These are phyloP conservation scores for Anagrus nilaparvatae DNA, from an alignment of 1,140 invertebrate genomes.

Conservation along the genomic window DNA sequence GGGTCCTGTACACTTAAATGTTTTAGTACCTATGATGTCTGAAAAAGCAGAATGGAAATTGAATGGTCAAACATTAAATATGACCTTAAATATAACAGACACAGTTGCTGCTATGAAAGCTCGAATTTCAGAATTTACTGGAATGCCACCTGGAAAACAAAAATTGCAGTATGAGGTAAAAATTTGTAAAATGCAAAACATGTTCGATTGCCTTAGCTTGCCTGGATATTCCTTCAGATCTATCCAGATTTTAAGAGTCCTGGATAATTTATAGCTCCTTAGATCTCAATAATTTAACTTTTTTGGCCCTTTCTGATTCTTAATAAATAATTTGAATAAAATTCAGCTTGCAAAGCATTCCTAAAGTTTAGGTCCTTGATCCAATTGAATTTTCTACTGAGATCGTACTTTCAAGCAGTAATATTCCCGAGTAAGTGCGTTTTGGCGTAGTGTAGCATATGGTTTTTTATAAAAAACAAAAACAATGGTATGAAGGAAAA, in stretches of 20 bases:
- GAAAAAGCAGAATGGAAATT: conserved; percentile 95
- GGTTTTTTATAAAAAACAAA: too few relatives aligned
- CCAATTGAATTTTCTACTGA: too few relatives aligned
- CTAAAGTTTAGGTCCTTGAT: too few relatives aligned
- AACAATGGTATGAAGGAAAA: too few relatives aligned
- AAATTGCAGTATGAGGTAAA: conserved; percentile 84
- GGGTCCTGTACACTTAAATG: conserved; percentile 66
- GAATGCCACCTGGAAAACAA: conserved; percentile 95
- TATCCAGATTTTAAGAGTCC: too few relatives aligned
- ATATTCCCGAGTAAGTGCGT: too few relatives aligned
- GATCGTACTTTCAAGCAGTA: too few relatives aligned
- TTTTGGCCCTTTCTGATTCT: not conserved
- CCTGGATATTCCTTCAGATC: too few relatives aligned
- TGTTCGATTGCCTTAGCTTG: conserved; percentile 6
- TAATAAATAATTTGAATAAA: not conserved
- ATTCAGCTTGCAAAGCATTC: too few relatives aligned
- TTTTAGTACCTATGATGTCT: conserved; percentile 68
- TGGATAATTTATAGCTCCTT: too few relatives aligned
- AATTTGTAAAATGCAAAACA: not conserved
- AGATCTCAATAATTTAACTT: too few relatives aligned
- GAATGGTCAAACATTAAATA: conserved; percentile 78
- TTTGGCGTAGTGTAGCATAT: too few relatives aligned
- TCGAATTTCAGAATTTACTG: conserved; percentile 78
- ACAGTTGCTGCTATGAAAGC: conserved; percentile 78
- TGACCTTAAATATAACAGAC: conserved; percentile 73